Evolutionary conservation across 2,113 vertebrate genomes (phyloP), one percentile per base, ranked within the genome.

Genomic region (Trichechus manatus): DNA sequence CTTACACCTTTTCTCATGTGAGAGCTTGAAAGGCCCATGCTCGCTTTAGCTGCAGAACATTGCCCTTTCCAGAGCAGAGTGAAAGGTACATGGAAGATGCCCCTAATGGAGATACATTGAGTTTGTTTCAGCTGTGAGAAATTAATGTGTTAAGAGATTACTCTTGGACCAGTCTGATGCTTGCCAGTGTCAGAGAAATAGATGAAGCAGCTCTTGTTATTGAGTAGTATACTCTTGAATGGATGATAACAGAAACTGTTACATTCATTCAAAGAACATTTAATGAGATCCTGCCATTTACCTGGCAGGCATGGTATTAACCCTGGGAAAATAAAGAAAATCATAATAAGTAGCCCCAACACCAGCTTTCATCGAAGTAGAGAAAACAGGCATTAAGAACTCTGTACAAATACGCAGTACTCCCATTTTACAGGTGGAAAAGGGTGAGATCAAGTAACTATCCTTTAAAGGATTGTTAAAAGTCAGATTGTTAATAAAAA

Each of bases 171-270:
- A 44, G 36, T 94, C 79, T 95, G 64, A 93, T 68, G 70, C n/a
- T 94, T 85, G 25, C 63, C 89, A 68, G 39, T 91, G 83, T 96
- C 84, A 77, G 86, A 93, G 70, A 94, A 92, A 31, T 44, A 95
- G 59, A 81, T 81, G 84, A 96, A 97, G 95, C 44, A 97, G 74
- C 70, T 95, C 72, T 85, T 74, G 64, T 36, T 94, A 91, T 94
- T 96, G 39, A 87, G 44, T 96, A 91, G 78, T 96, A 81, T 93
- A 94, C 31, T 93, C 82, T 89, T 93, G 44, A 95, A 61, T 94
- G 89, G 78, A 68, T 93, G 44, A 64, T 74, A 82, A 72, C 53
- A 86, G 72, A 96, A 82, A 63, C 61, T 23, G 44, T 85, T 90
- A 80, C 27, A 61, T 93, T 96, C 77, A 96, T 31, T 96, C 77